Evolutionary conservation across 2,888 invertebrate genomes (phyloP).

Genomic region (Xiphydria camelus): DNA sequence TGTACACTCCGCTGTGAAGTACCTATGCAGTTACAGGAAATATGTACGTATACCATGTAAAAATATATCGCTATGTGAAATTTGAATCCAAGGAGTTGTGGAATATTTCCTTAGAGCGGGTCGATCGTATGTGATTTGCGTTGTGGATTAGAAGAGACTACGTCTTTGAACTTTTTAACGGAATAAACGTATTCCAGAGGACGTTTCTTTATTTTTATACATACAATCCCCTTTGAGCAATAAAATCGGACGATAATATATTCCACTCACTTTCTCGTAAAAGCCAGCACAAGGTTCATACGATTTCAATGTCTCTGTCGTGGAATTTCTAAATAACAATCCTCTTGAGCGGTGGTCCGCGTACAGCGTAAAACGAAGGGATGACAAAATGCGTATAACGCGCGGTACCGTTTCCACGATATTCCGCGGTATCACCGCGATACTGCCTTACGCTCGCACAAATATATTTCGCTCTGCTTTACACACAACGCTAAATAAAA

Average conservation of each 20-base stretch:
- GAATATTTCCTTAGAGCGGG: background rate
- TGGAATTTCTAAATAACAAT: background rate
- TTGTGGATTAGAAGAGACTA: conserved; percentile 18
- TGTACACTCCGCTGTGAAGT: background rate
- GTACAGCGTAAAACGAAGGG: conserved; percentile 11
- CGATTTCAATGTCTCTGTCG: conserved; percentile 7
- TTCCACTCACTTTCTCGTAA: conserved; percentile 19
- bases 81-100: conserved; percentile 11
- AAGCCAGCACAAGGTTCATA: conserved; percentile 17
- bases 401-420: too few relatives aligned
- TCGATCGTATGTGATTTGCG: too few relatives aligned
- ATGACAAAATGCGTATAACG: too few relatives aligned
- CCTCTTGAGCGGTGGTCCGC: too few relatives aligned
- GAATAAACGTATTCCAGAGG: conserved; percentile 4
- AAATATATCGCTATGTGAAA: conserved; percentile 1
- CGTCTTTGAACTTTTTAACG: conserved; percentile 14
- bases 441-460: too few relatives aligned
- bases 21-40: background rate
- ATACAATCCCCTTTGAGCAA: conserved; percentile 1
- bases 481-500: background rate
- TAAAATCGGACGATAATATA: conserved; percentile 16
- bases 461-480: too few relatives aligned
- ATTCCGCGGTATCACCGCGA: too few relatives aligned
- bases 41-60: background rate
- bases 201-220: background rate